A percentile compares a stretch with the other conserved stretches of the same genome.
Conservation (phyloP, 2,113 vertebrate genomes). For the Malurus melanocephalus region DNA sequence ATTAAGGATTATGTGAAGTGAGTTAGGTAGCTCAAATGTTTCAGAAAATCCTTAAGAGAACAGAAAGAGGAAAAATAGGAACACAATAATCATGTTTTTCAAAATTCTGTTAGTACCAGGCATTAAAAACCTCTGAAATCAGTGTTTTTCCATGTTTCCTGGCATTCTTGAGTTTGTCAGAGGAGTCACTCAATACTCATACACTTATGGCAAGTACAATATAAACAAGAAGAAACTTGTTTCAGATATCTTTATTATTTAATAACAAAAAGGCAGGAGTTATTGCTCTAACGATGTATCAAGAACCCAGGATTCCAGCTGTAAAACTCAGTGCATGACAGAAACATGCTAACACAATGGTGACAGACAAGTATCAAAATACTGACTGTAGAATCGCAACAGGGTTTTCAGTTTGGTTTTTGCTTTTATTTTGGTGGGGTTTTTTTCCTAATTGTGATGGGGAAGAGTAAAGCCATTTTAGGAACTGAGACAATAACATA, state of each 20-base stretch:
- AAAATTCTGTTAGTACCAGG: neutral
- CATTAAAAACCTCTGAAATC: neutral
- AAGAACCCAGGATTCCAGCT: slow-evolving; percentile 13
- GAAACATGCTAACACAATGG: neutral
- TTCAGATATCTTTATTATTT: slow-evolving; percentile 60
- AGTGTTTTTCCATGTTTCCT: neutral
- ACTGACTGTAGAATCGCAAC: neutral
- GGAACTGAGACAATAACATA: neutral
- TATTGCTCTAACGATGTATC: neutral
- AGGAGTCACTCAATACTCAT: neutral
- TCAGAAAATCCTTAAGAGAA: neutral
- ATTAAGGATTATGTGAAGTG: neutral
- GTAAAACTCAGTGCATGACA: neutral
- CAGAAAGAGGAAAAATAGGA: neutral
- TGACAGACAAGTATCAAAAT: neutral
- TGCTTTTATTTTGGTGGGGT: neutral
- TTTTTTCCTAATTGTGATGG: neutral
- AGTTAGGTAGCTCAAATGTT: neutral
- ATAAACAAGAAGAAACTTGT: slow-evolving; percentile 51
- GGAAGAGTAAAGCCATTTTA: neutral
- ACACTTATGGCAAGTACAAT: slow-evolving; percentile 33
- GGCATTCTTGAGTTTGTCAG: neutral
- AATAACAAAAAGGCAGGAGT: slow-evolving; percentile 35
- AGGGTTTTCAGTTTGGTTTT: neutral
- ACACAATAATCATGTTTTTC: neutral